Evolutionary conservation across 2,888 invertebrate species (phyloP), one percentile per base, ranked within the genome.

Genomic region (Miltochrista miniata): DNA sequence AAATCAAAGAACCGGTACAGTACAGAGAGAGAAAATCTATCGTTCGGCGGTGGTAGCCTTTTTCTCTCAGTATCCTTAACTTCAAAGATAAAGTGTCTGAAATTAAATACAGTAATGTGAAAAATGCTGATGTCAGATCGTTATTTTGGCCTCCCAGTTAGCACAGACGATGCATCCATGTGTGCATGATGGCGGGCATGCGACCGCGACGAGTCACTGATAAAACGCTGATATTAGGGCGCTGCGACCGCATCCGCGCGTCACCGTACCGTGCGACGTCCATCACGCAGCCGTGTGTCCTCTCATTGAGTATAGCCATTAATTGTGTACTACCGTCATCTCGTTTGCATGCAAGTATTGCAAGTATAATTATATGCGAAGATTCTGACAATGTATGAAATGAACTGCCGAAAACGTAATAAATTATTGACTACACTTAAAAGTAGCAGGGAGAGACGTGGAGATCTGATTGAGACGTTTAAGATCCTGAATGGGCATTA

Each of bases 161-260:
- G 54, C 61, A n/a, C n/a, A 51, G 50, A 45, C 54, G 51, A 54
- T 52, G 56, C 55, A 61, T 41, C 13, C 53, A 55, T 56, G 57
- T 53, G 47, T 42, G 50, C 49, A 55, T 47, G 48, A 50, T 54
- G 39, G 64, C 61, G 56, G 56, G 61, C 55, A 60, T 63, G 67
- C 61, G 70, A 72, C 76, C 80, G 72, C 81, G 72, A 40, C 70
- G 64, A 54, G 77, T 75, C 84, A 79, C 83, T 90, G 90, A 90
- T 87, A 88, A 87, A 90, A 87, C 82, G 85, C 69, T 76, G 81
- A 85, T 88, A 89, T 90, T 89, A 90, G 79, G 78, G 74, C 75
- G 76, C 79, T 72, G 79, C 76, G 72, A 72, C 79, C 76, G 74
- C 77, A 73, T 29, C 48, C 43, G 31, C 30, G 56, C 64, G 64